Evolutionary conservation across 2,888 invertebrate species (phyloP).

Genomic region (Bibio marci): DNA sequence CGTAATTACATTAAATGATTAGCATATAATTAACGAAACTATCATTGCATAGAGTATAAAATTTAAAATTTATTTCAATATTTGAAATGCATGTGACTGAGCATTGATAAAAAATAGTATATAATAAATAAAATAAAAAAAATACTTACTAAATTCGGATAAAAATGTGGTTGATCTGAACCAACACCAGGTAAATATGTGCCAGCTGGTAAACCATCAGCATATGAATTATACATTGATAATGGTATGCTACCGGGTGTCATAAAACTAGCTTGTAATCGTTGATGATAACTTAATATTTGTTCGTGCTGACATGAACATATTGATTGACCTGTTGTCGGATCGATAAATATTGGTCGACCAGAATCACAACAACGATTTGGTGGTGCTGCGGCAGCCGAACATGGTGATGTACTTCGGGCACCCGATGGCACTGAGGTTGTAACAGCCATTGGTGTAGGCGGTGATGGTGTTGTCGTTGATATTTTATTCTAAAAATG

Average conservation of each 20-base stretch:
- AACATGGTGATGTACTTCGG: conserved; percentile 34
- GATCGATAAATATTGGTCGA: conserved; percentile 77
- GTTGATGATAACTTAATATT: conserved; percentile 50
- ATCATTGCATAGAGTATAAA: too few relatives aligned
- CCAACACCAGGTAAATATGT: conserved; percentile 73
- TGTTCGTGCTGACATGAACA: conserved; percentile 57
- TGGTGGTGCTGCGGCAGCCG: conserved; percentile 33
- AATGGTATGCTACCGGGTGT: conserved; percentile 51
- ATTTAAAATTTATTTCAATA: too few relatives aligned
- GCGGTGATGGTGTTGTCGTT: conserved; percentile 53
- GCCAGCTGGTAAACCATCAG: conserved; percentile 52
- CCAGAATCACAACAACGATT: conserved; percentile 79
- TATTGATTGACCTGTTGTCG: conserved; percentile 72
- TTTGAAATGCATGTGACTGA: too few relatives aligned
- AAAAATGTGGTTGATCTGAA: conserved; percentile 73
- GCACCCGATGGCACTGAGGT: conserved; percentile 33
- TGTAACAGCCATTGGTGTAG: conserved; percentile 41
- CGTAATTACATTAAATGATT: too few relatives aligned
- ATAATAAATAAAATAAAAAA: conserved; percentile 9
- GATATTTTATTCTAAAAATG: conserved; percentile 36
- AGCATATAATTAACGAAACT: too few relatives aligned
- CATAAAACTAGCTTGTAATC: conserved; percentile 35
- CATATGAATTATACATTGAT: conserved; percentile 66
- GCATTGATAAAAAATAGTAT: too few relatives aligned
- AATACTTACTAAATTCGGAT: conserved; percentile 63